Evolutionary conservation across 2,113 vertebrate genomes (phyloP), one percentile per base, ranked within the genome.

Genomic region (Hemiprocne comata): DNA sequence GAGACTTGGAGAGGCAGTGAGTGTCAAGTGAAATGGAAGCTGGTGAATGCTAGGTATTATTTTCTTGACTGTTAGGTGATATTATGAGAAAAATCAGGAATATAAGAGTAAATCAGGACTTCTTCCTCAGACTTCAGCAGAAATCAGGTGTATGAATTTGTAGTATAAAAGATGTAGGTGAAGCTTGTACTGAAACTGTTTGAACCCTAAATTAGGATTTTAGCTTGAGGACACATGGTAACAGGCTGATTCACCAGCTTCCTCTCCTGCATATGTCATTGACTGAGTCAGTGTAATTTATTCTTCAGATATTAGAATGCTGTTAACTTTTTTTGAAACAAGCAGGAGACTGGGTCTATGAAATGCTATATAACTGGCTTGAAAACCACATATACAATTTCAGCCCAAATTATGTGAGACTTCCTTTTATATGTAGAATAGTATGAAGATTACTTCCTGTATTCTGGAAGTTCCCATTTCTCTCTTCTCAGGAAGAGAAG

Each of bases 291-390:
- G 28, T 64, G 80, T 85, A 55, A 74, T 93, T 92, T 85, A 20
- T 74, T 95, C 85, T 83, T 60, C 42, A 77, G 69, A 31, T 85
- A 42, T 13, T 90, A 71, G 60, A 71, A 58, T 71, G 60, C 60
- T 73, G 3, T 50, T 91, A 88, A 21, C 61, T 70, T 57, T 50
- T 62, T 82, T 69, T 50, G 53, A 87, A 84, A 44, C 38, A 50
- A 70, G 23, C n/a, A 67, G 50, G 31, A 69, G 54, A 15, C 80
- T 78, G 58, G 9, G 31, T 78, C 21, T 29, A 1, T 50, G 75
- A 74, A 95, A 90, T 89, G 87, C 76, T 81, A 10, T 81, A 33
- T 77, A 50, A 81, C 84, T 67, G 50, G 51, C 69, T 91, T 85
- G 57, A 57, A 85, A 94, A 89, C 87, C 36, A 36, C 46, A 15